Percentiles rank a stretch among this genome's conserved stretches.
Evolutionary conservation across 2,797 vertebrate species (phyloP).

Genomic region (Masticophis lateralis): DNA sequence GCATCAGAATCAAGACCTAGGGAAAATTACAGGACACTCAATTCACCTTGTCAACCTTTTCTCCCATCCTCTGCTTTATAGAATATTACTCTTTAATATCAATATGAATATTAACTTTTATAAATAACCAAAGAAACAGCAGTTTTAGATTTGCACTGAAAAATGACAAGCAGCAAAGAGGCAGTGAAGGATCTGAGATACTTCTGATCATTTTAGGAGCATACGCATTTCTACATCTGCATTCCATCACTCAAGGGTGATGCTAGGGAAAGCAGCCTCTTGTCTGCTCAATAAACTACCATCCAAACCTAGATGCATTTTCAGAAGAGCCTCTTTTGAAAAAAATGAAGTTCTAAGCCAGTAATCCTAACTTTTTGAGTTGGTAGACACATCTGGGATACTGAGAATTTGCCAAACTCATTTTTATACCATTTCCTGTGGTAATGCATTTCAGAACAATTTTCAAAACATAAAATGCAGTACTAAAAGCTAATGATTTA

Average conservation of each 20-base stretch:
- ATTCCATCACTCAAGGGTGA: not conserved
- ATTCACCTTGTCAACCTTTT: not conserved
- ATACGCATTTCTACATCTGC: not conserved
- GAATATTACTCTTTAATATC: not conserved
- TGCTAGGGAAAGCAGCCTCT: not conserved
- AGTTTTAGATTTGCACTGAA: not conserved
- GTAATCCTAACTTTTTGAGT: not conserved
- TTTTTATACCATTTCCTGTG: not conserved
- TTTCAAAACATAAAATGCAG: not conserved
- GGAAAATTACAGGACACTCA: not conserved
- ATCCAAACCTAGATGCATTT: not conserved
- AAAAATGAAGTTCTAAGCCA: not conserved
- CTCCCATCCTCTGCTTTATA: not conserved
- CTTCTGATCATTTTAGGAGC: not conserved
- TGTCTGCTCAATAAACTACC: not conserved
- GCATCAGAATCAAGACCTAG: not conserved
- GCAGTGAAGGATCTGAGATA: not conserved
- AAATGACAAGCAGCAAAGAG: not conserved
- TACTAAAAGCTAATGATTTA: not conserved
- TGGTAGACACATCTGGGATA: not conserved
- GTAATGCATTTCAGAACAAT: not conserved
- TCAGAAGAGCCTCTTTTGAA: not conserved
- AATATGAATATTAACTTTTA: not conserved
- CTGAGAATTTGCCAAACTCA: not conserved
- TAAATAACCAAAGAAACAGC: not conserved